These are phyloP conservation scores for Lophochroa leadbeateri DNA, from an alignment of 2,113 vertebrate genomes.

Conservation along the genomic window DNA sequence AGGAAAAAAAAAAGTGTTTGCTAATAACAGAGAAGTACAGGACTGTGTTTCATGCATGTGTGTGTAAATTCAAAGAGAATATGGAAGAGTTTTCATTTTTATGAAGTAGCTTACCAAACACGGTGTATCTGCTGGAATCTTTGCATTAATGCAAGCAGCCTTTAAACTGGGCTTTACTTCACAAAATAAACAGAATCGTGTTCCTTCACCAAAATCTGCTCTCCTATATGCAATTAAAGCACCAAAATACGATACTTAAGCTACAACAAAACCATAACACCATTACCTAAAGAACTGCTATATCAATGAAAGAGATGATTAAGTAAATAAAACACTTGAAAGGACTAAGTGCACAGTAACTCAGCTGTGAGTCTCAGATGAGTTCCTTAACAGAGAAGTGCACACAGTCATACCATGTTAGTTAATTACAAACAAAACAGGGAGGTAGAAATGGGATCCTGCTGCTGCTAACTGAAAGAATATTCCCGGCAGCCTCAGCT, in stretches of 20 bases:
- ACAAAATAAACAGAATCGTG: neutral
- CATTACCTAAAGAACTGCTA: accelerated
- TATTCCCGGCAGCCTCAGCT: neutral
- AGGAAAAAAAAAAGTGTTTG: neutral
- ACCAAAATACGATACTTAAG: neutral
- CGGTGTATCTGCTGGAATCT: neutral
- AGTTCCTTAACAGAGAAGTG: neutral
- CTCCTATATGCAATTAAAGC: neutral
- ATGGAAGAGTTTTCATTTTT: neutral
- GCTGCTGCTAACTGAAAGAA: neutral
- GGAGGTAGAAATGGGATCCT: conserved; percentile 25
- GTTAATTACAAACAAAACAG: neutral
- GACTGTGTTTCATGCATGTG: neutral
- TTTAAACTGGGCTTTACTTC: neutral
- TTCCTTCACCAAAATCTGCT: neutral
- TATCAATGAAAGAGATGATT: neutral
- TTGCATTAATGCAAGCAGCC: neutral
- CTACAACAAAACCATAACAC: neutral
- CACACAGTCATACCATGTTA: neutral
- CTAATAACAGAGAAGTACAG: neutral
- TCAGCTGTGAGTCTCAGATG: neutral
- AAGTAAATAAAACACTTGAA: neutral
- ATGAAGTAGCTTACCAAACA: neutral
- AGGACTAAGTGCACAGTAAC: neutral
- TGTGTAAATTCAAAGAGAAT: neutral